Conservation (phyloP, 1,140 invertebrate genomes). For the Carposina sasakii region DNA sequence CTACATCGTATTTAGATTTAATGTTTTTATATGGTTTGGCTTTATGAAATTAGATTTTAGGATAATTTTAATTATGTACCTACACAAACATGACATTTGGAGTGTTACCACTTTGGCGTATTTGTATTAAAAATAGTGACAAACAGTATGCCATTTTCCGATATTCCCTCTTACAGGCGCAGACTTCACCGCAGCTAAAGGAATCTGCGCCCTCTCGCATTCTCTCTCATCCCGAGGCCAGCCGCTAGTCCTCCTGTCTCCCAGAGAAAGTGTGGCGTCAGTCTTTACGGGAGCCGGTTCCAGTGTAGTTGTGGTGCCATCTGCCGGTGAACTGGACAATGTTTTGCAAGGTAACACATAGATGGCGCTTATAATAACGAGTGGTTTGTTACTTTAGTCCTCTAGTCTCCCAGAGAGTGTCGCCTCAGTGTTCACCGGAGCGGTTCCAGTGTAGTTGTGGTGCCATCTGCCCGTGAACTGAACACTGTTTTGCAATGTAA, state of each 20-base stretch:
- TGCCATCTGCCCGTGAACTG: conserved; percentile 46
- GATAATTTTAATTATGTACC: too few relatives aligned
- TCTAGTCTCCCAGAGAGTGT: conserved; percentile 66
- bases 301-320: conserved; percentile 50
- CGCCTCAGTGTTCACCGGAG: conserved; percentile 58
- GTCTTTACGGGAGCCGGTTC: conserved; percentile 61
- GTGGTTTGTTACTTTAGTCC: too few relatives aligned
- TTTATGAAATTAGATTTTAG: too few relatives aligned
- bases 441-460: conserved; percentile 54
- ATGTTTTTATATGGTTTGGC: too few relatives aligned
- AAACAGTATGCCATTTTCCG: too few relatives aligned
- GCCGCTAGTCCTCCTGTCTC: conserved; percentile 71
- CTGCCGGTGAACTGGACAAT: conserved; percentile 46
- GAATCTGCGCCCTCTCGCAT: conserved; percentile 81
- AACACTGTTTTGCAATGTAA: conserved; percentile 58
- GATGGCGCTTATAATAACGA: too few relatives aligned
- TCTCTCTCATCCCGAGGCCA: conserved; percentile 82
- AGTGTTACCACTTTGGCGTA: too few relatives aligned
- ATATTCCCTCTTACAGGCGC: conserved; percentile 76
- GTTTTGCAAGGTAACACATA: conserved; percentile 62
- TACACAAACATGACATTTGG: neutral
- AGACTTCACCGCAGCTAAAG: conserved; percentile 90
- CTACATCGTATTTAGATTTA: too few relatives aligned
- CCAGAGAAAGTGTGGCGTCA: conserved; percentile 52
- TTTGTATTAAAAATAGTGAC: too few relatives aligned